Evolutionary conservation across 1,140 invertebrate species (phyloP), one percentile per base, ranked within the genome.

Genomic region (Sogatella furcifera): DNA sequence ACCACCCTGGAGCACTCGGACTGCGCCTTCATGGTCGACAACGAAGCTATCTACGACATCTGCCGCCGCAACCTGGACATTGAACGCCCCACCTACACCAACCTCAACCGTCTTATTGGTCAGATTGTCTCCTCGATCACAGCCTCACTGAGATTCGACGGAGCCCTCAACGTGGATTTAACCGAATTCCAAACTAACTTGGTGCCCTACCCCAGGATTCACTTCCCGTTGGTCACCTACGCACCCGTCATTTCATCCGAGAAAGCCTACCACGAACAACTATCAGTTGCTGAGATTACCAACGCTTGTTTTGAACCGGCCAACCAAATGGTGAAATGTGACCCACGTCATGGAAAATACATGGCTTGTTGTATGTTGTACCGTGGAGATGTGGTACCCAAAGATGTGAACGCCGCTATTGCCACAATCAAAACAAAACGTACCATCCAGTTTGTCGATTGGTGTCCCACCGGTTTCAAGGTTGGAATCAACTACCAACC

Each of bases 111-210:
- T 55, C 69, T 84, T 19, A 81, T 82, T 55, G 80, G 78, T 4
- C 81, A 83, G 69, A 80, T 83, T 53, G 80, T 83, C 31, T 80
- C 78, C 14, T 83, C 80, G 9, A 83, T 83, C 61, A 82, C 81
- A 0, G 80, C 78, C 64, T 74, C 74, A 5, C 71, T 85, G 41
- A 80, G 90, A 66, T 94, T 94, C 74, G 90, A 93, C 74, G 90
- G 90, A 71, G 89, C 89, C 53, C 78, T 93, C 15, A 95, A 91
- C 74, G 89, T 90, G 53, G 91, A 95, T 73, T 77, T 94, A 53
- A 92, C 88, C 31, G 91, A 95, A 75, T 95, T 95, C 82, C 84
- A 81, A 74, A 91, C 89, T 63, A 91, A 91, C 76, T 83, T 91
- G 77, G 88, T 90, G 64, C 88, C 88, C 41, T 91, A 89, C 72